These are phyloP conservation scores for Bellardia pandia DNA, from an alignment of 2,888 invertebrate genomes.

Conservation along the genomic window DNA sequence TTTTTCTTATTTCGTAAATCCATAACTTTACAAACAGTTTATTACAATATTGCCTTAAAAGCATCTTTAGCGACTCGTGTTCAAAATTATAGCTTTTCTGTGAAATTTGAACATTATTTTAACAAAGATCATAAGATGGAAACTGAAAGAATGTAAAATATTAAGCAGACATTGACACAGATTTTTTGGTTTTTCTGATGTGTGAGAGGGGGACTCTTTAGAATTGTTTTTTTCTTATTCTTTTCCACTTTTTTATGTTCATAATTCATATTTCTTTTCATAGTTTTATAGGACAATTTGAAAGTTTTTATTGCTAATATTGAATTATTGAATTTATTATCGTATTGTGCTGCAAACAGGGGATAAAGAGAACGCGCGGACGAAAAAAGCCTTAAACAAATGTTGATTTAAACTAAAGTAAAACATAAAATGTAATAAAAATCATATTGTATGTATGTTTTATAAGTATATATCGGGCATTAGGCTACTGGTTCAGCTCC, in stretches of 20 bases:
- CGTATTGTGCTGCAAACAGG: conserved; percentile 28
- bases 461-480: conserved; percentile 61
- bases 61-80: conserved; percentile 10
- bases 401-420: conserved; percentile 34
- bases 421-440: conserved; percentile 24
- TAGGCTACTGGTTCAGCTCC: conserved; percentile 74
- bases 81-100: conserved; percentile 38
- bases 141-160: conserved; percentile 25
- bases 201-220: conserved; percentile 1
- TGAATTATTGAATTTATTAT: conserved; percentile 66
- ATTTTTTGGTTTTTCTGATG: conserved; percentile 12
- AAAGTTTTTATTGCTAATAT: conserved; percentile 62
- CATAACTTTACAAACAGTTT: conserved; percentile 39
- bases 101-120: neutral
- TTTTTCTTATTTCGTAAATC: neutral
- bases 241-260: conserved; percentile 21
- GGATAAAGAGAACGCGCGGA: neutral
- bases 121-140: neutral
- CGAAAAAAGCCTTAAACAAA: conserved; percentile 48
- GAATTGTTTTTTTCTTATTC: neutral
- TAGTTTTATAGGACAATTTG: conserved; percentile 33
- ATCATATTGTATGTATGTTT: neutral
- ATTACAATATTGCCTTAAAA: conserved; percentile 28
- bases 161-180: conserved; percentile 63
- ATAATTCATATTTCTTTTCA: conserved; percentile 52